Base-by-base conservation (phyloP, 2,113 vertebrate genomes). In the Indicator indicator region DNA sequence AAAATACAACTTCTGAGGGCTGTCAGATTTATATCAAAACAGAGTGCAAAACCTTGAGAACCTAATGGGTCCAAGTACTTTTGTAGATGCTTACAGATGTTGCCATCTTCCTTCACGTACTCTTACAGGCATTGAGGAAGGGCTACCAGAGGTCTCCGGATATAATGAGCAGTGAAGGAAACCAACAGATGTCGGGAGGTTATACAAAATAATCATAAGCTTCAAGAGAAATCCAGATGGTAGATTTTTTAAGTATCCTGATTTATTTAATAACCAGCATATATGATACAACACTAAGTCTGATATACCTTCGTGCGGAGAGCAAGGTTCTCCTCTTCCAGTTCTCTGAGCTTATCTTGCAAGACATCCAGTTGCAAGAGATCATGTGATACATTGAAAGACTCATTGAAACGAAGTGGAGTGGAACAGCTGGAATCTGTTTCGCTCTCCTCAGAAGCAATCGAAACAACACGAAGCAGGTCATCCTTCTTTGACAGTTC, bases 401-500 rank as follows among this genome's bases (percentile, higher is more conserved):
- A 97, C 46, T 97, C 98, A 6, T 97, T 97, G 86, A 98, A 98
- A 24, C 96, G 97, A 46, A 98, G 97, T 1, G 99, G 99, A 1
- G 99, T 99, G 60, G 99, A 99, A 68, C 98, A 98, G 91, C 98
- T 99, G 82, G 99, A 99, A 90, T 99, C 99, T 0, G 98, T 98
- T 94, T 99, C 99, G 4, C 98, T 99, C 96, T 99, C 99, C 97
- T 99, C 99, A 0, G 99, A 99, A 54, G 98, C 98, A 24, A 98
- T 99, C 19, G 99, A 99, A 79, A 99, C 99, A 62, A 99, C 98
- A 6, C 99, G 98, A 86, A 99, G 98, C 74, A 99, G 93, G 86
- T 99, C 99, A 11, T 99, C 99, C 96, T 99, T 99, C 97, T 99
- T 99, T 3, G 97, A 96, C 48, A 99, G 97, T 54, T 99, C 99